Evolutionary conservation across 1,140 invertebrate genomes (phyloP), one percentile per base, ranked within the genome.

Genomic region (Lordiphosa collinella): DNA sequence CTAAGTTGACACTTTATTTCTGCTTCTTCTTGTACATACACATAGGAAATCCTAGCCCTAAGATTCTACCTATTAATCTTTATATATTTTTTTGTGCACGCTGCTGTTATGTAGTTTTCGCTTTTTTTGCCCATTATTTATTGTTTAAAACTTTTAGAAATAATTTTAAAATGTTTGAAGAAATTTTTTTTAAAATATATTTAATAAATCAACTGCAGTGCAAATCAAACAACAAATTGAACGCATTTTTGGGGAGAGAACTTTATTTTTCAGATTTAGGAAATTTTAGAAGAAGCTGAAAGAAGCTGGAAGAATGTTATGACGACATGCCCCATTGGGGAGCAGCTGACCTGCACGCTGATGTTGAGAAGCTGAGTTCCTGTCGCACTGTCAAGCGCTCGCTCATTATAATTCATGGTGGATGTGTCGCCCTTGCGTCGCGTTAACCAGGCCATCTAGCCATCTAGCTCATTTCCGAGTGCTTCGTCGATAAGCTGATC

Each of bases 81-180:
- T 66, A 49, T 36, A n/a, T 31, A 3, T 18, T 84, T 76, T 72
- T 64, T 72, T 65, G 52, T 34, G 12, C 14, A 47, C 3, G 41
- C 75, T 79, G 80, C 80, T 78, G 82, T 86, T 86, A 86, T 86
- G 82, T 86, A 86, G 82, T 86, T 86, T 86, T 86, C 59, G 69
- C 50, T 1, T 66, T 82, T 86, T 86, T 79, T 67, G 22, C 3
- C 31, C 29, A 55, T 67, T 80, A 76, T 75, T 82, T 75, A 71
- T 46, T 56, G 51, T 58, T 80, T 54, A 70, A 66, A 34, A 53
- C 22, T 53, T 53, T 82, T 54, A 70, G 62, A 34, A 55, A 22
- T 53, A 43, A 54, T 40, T 67, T 53, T 53, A 38, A 4, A 25
- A 25, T 25, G 22, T 25, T 25, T 25, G 22, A 18, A 7, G 6